These are phyloP conservation scores for Poliocrania exsul DNA, from an alignment of 2,797 vertebrate genomes.

Conservation along the genomic window DNA sequence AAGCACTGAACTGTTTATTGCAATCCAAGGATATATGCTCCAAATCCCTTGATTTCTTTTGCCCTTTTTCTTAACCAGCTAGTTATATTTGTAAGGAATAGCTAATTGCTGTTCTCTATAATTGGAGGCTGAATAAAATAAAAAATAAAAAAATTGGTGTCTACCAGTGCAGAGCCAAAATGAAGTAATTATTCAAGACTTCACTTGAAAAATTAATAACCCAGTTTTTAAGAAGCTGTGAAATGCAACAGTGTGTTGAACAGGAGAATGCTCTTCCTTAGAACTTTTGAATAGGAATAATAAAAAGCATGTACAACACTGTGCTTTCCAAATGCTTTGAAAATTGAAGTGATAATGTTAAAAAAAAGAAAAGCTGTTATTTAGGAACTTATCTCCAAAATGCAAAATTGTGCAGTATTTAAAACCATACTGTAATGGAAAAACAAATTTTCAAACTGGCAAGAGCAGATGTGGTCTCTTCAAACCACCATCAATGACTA, in stretches of 20 bases:
- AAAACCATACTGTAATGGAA: not conserved
- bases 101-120: constrained; percentile 22
- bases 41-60: constrained; percentile 24
- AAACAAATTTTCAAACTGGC: not conserved
- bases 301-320: not conserved
- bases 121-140: not conserved
- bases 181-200: constrained; percentile 5
- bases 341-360: not conserved
- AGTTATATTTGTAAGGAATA: constrained; percentile 31
- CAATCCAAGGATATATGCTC: not conserved
- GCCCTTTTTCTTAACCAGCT: constrained; percentile 22
- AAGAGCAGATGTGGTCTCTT: not conserved
- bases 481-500: not conserved
- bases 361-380: not conserved
- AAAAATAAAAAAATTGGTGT: not conserved
- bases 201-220: not conserved
- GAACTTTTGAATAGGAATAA: not conserved
- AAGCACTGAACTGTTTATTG: not conserved
- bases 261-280: not conserved
- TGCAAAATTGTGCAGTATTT: constrained; percentile 1
- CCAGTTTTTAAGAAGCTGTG: not conserved
- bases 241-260: not conserved
- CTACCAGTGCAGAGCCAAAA: constrained; percentile 9
- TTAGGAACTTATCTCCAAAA: not conserved
- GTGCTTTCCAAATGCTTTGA: not conserved